Evolutionary conservation across 2,113 vertebrate species (phyloP).

Genomic region (Turnix velox): DNA sequence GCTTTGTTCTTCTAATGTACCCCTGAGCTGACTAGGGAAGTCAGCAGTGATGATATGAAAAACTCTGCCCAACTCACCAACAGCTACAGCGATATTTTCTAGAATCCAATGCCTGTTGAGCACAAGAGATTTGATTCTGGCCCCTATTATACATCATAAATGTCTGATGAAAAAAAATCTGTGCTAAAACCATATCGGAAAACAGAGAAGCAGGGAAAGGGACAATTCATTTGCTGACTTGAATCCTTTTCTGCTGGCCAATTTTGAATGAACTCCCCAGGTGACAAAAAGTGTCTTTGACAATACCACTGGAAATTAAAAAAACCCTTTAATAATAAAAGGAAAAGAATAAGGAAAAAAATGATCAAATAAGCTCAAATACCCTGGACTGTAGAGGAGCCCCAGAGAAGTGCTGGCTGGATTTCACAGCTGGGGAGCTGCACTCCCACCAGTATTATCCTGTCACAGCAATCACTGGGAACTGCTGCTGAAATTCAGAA

Average conservation of each 20-base stretch:
- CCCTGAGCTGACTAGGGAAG: background rate
- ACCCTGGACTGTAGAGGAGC: background rate
- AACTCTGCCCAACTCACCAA: background rate
- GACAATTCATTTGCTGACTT: background rate
- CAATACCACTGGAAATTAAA: background rate
- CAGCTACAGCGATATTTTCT: background rate
- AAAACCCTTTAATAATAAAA: background rate
- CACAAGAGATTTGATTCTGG: conserved; percentile 2
- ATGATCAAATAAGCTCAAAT: background rate
- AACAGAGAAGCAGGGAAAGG: background rate
- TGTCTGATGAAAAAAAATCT: background rate
- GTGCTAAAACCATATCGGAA: background rate
- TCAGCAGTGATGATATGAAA: background rate
- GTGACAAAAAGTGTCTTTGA: background rate
- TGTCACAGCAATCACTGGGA: conserved; percentile 39
- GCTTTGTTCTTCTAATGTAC: conserved; percentile 4
- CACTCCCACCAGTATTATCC: background rate
- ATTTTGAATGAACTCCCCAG: background rate
- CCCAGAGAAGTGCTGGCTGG: conserved; percentile 22
- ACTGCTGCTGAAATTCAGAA: conserved; percentile 34
- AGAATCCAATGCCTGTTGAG: background rate
- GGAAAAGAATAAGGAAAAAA: background rate
- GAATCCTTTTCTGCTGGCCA: background rate
- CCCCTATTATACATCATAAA: background rate
- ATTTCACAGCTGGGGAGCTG: background rate